Evolutionary conservation across 2,888 invertebrate genomes (phyloP), one percentile per base, ranked within the genome.

Genomic region (Clostera curtula): DNA sequence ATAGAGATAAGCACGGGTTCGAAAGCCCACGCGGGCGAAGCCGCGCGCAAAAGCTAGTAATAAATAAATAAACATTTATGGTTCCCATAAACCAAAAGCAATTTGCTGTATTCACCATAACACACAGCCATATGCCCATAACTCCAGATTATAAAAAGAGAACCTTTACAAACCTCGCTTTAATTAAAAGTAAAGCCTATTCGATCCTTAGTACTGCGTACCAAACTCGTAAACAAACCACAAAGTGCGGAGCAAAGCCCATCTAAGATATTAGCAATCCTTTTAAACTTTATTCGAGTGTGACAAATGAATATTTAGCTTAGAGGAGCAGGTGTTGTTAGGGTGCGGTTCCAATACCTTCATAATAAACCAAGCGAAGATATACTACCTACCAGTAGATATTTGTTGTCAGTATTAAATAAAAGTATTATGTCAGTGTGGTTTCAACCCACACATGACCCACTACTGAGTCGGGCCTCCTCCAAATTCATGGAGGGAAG

Each of bases 281-380:
- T 75, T 77, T 75, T 68, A 65, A 73, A 74, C 55, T 73, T 68
- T 71, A 66, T 69, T 64, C 65, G 57, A 52, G 65, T 60, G 59
- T 75, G 74, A 77, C 74, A 77, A 76, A 77, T 76, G 76, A 76
- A 72, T 71, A 69, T 74, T 77, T 65, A 71, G 65, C 66, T 56
- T 49, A 36, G 50, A 59, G 63, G 42, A 59, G 64, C 77, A 76
- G 77, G 76, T 77, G 77, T 41, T 27, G 9, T 22, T 4, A 15
- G 15, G 15, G 14, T 3, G 15, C 15, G 23, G 2, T 10, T 10
- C 15, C 8, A n/a, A n/a, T n/a, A n/a, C n/a, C n/a, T n/a, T n/a
- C n/a, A 8, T 15, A 3, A 14, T 5, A 14, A 9, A 7, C 9
- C 9, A 13, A 21, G 21, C 21, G n/a, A 3, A 9, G 23, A n/a